phyloP scores from a whole-genome alignment of 2,113 vertebrate species.

The Lota lota region DNA sequence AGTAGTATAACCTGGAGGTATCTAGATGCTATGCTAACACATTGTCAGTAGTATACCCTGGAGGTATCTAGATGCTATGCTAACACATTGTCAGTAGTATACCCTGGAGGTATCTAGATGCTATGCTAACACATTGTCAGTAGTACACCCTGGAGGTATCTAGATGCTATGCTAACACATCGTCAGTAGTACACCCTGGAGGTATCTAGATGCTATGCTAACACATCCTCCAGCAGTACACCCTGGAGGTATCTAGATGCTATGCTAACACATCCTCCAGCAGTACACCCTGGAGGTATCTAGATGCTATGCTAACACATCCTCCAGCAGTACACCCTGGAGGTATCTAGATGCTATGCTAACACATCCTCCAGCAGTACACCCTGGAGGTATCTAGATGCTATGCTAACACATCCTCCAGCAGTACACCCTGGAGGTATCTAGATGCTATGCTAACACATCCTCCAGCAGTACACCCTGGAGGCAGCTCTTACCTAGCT shows the following conservation, averaged over 20 bases:
- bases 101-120: no score
- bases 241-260: no score
- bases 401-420: no score
- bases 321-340: conserved; percentile 96
- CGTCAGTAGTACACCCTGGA: no score
- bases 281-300: conserved; percentile 13
- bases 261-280: no score
- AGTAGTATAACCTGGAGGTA: conserved; percentile 97
- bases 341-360: conserved; percentile 69
- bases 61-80: background rate
- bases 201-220: background rate
- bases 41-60: no score
- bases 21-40: background rate
- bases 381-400: no score
- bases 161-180: background rate
- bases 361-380: conserved; percentile 33
- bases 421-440: no score
- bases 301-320: conserved; percentile 95
- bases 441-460: no score
- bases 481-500: background rate
- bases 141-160: conserved; percentile 95
- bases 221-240: no score
- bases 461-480: background rate
- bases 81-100: no score
- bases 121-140: conserved; percentile 82